Conservation (phyloP, 2,113 vertebrate species). For the Triplophysa dalaica region DNA sequence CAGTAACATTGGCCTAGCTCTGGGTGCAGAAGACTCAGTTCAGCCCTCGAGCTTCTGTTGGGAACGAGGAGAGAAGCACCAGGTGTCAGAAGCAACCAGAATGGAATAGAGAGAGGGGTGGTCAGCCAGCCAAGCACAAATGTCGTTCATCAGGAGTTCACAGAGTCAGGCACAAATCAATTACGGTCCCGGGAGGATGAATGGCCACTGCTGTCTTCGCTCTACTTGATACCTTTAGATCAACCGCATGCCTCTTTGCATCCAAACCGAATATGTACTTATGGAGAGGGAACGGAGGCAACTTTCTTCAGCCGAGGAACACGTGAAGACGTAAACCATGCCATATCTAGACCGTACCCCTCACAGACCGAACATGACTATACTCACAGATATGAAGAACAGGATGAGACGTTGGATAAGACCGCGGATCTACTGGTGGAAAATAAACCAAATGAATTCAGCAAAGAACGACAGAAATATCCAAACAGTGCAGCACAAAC, state of each 20-base stretch:
- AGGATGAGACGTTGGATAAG: neutral
- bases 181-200: slow-evolving; percentile 37
- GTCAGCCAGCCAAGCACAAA: slow-evolving; percentile 37
- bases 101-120: neutral
- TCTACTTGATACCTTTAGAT: slow-evolving; percentile 30
- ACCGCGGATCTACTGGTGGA: slow-evolving; percentile 1
- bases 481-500: slow-evolving; percentile 14
- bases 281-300: neutral
- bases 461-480: slow-evolving; percentile 1
- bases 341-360: slow-evolving; percentile 11
- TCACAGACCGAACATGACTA: slow-evolving; percentile 7
- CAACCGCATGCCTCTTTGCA: neutral
- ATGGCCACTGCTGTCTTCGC: slow-evolving; percentile 52
- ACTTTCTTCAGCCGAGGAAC: neutral
- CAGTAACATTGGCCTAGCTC: slow-evolving; percentile 63
- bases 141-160: slow-evolving; percentile 15
- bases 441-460: neutral
- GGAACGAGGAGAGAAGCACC: slow-evolving; percentile 32
- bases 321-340: too few species aligned
- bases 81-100: slow-evolving; percentile 1
- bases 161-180: slow-evolving; percentile 28
- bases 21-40: slow-evolving; percentile 52
- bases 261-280: slow-evolving; percentile 41
- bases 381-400: neutral
- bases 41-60: slow-evolving; percentile 36